Base-by-base conservation (phyloP, 2,888 invertebrate genomes). In the Phengaris arion region DNA sequence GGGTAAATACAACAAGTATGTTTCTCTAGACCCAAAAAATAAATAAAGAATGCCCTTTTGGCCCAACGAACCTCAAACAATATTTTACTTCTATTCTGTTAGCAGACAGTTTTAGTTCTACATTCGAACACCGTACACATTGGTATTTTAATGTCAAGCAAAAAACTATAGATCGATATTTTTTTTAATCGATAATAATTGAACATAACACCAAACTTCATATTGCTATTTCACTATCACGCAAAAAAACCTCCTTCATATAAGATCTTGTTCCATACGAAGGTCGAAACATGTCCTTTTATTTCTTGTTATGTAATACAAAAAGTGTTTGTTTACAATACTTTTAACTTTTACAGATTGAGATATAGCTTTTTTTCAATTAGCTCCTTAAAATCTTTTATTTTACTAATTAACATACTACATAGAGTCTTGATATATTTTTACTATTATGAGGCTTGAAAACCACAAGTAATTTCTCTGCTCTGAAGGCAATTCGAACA, bases 211-310 rank as follows among this genome's bases (percentile, higher is more conserved):
- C 55, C 7, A 57, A n/a, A 55, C 55, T n/a, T 8, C 57, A 91
- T 88, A 91, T 91, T 92, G 85, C 89, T 89, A 87, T 89, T 92
- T 92, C 91, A 88, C 89, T 91, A 85, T 86, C 85, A 89, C 88
- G 89, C 90, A 92, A 92, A 92, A 92, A 92, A 89, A 88, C 77
- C 68, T 76, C 72, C 76, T 35, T 35, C 35, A 35, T 35, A 35
- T 35, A 59, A 75, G 51, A 68, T 64, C 75, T 74, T 68, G 64
- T 74, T 76, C 74, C 52, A 69, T 69, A 45, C 68, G 54, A 75
- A 75, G 68, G 68, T 59, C 64, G 59, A 52, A 35, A 51, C 64
- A 48, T 35, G 64, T 74, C 51, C 22, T 45, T 45, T 73, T 55
- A 9, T 54, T 8, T 35, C 10, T 48, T 12, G 13, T 72, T 48